Percentiles rank a stretch among this genome's conserved stretches.
These are phyloP conservation scores for Trochalopteron elliotii DNA, from an alignment of 2,113 vertebrate genomes.

Conservation along the genomic window DNA sequence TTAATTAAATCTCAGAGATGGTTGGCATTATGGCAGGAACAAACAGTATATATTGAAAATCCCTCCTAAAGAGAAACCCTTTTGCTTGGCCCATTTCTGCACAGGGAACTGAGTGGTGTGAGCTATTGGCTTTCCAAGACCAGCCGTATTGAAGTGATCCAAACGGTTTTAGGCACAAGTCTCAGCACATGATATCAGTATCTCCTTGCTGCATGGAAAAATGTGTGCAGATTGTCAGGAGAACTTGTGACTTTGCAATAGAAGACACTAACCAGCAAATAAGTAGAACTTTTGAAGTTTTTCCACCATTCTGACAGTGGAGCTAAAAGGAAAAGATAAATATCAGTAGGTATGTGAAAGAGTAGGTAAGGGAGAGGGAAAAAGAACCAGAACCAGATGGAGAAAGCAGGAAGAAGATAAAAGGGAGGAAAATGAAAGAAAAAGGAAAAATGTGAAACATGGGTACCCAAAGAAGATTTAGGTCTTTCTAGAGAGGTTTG, in stretches of 20 bases:
- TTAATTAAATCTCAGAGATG: neutral
- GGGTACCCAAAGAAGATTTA: neutral
- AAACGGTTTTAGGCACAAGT: neutral
- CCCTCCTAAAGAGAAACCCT: neutral
- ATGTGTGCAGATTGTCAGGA: neutral
- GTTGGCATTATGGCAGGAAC: neutral
- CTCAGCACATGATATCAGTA: fast-evolving
- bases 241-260: neutral
- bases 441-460: neutral
- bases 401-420: neutral
- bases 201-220: neutral
- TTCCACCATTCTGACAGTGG: neutral
- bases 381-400: neutral
- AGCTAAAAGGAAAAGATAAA: neutral
- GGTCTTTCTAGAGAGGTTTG: neutral
- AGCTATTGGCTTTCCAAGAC: neutral
- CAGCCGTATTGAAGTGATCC: neutral
- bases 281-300: neutral
- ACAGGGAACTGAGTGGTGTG: neutral
- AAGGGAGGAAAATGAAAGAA: neutral
- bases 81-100: neutral
- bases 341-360: neutral
- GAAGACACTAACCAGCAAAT: neutral
- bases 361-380: neutral
- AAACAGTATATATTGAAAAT: neutral